Evolutionary conservation across 1,140 invertebrate species (phyloP).

Genomic region (Drosophila simulans): DNA sequence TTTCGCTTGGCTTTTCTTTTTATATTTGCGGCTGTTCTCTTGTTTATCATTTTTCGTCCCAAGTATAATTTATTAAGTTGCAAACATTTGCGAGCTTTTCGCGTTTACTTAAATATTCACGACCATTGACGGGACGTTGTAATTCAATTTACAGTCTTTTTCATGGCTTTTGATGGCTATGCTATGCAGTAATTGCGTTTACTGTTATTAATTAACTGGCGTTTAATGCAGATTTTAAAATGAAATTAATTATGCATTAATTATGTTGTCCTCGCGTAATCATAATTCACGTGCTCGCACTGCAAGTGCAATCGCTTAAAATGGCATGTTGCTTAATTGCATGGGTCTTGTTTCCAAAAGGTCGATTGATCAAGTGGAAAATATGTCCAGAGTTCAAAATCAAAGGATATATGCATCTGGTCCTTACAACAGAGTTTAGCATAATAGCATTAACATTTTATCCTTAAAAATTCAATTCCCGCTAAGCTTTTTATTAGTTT

Average conservation of each 20-base stretch:
- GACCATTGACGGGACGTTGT: slow-evolving; percentile 23
- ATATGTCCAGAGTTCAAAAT: background rate
- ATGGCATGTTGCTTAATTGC: slow-evolving; percentile 24
- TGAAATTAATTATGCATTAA: slow-evolving; percentile 63
- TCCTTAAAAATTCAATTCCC: background rate
- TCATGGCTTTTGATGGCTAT: slow-evolving; percentile 29
- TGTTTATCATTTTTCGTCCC: slow-evolving; percentile 54
- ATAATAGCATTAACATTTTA: background rate
- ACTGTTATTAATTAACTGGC: slow-evolving; percentile 72
- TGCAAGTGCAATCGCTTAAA: background rate
- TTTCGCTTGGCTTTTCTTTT: slow-evolving; percentile 4
- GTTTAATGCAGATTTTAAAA: slow-evolving; percentile 60
- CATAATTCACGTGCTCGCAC: slow-evolving; percentile 48
- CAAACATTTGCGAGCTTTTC: slow-evolving; percentile 55
- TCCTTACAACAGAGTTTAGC: background rate
- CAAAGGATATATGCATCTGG: background rate
- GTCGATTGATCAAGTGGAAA: background rate
- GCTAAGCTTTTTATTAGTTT: background rate
- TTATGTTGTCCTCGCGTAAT: slow-evolving; percentile 49
- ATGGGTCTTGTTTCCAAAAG: slow-evolving; percentile 14
- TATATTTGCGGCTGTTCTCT: slow-evolving; percentile 46
- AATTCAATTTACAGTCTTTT: slow-evolving; percentile 55
- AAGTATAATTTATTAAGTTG: slow-evolving; percentile 66
- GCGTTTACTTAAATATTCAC: slow-evolving; percentile 36
- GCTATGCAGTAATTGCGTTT: slow-evolving; percentile 55